Evolutionary conservation across 2,888 invertebrate genomes (phyloP).

Genomic region (Cantharis rufa): DNA sequence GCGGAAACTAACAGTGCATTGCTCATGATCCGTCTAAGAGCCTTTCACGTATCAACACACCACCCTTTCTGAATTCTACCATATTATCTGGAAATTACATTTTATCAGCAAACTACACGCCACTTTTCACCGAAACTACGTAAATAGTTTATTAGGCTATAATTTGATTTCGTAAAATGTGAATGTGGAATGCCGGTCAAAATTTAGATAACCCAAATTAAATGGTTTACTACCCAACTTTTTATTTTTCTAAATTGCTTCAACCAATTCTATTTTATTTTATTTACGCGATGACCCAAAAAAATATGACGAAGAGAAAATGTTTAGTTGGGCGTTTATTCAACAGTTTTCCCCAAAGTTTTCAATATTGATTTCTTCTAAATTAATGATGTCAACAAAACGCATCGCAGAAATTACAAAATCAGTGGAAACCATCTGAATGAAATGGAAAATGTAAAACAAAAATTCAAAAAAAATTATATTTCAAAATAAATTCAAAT

Average conservation of each 20-base stretch:
- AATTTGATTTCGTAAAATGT: not conserved
- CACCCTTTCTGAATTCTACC: slow-evolving; percentile 17
- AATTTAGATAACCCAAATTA: not conserved
- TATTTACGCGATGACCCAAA: not conserved
- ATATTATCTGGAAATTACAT: slow-evolving; percentile 25
- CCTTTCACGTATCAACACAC: slow-evolving; percentile 10
- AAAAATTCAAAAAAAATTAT: too few relatives aligned
- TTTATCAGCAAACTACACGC: slow-evolving; percentile 7
- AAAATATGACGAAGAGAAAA: not conserved
- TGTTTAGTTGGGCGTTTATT: not conserved
- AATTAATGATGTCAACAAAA: not conserved
- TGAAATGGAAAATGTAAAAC: too few relatives aligned
- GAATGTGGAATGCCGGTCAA: not conserved
- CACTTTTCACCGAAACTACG: not conserved
- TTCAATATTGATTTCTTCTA: not conserved
- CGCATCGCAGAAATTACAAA: too few relatives aligned
- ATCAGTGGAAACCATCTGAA: too few relatives aligned
- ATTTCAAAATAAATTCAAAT: too few relatives aligned
- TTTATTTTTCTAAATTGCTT: not conserved
- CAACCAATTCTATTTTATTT: not conserved
- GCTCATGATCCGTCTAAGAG: slow-evolving; percentile 32
- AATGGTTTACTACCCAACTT: not conserved
- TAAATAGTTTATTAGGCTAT: not conserved
- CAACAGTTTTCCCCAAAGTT: not conserved
- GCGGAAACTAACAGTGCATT: slow-evolving; percentile 29